Base-by-base conservation (phyloP, 2,113 vertebrate genomes). In the Gymnorhina tibicen region DNA sequence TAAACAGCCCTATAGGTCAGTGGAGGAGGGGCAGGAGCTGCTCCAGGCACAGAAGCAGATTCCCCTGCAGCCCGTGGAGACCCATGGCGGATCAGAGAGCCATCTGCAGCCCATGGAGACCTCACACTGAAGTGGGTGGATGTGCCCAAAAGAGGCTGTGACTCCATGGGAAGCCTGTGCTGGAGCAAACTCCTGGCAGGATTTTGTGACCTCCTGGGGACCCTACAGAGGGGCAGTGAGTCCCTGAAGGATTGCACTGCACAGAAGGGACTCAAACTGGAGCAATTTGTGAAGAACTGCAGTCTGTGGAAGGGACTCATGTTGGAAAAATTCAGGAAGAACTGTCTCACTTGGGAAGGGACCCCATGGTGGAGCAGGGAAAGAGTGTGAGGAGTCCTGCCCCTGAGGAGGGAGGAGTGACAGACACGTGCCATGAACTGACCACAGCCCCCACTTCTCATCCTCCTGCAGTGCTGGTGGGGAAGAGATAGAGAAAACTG, bases 241-340 rank as follows among this genome's bases (percentile, higher is more conserved):
- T 22, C 79, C 49, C 52, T 46, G 49, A 58, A 56, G 49, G 17
- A 56, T 24, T 64, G 37, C 7, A 10, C 3, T 3, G 20, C 46
- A 47, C n/a, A 20, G 26, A 62, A 47, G 39, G 30, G 21, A 35
- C 30, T 60, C 41, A 47, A 6, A 10, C 20, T 26, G 39, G 11
- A 75, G 23, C 11, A 76, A 27, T 10, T 39, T 22, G 5, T 32
- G 49, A 50, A 76, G 70, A 64, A 22, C 7, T 58, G 14, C 17
- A 58, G 28, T 7, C n/a, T 2, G 1, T 22, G 17, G 17, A n/a
- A 68, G n/a, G 17, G n/a, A 53, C 6, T n/a, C 3, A 12, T 0
- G 3, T 1, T 22, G 39, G 47, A 68, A 21, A 56, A 49, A 8
- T 19, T 22, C 2, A 2, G 37, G 32, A 11, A 28, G 8, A 14